Conservation (phyloP, 2,888 invertebrate species). For the Spicauda simplicius region DNA sequence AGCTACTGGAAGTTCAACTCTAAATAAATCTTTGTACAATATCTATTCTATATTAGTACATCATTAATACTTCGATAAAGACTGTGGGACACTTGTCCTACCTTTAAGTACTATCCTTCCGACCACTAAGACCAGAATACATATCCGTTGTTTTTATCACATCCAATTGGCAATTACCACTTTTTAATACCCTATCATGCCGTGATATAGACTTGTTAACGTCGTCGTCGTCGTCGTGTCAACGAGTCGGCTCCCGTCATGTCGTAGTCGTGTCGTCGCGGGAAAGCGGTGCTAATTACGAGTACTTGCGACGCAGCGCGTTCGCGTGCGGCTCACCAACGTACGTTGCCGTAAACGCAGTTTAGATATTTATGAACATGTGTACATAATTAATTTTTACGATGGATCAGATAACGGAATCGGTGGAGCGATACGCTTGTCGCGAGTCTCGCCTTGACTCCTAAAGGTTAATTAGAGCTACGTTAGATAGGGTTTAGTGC, state of each 20-base stretch:
- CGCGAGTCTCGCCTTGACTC: slow-evolving; percentile 61
- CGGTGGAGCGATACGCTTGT: slow-evolving; percentile 77
- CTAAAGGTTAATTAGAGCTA: slow-evolving; percentile 69
- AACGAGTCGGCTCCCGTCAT: neutral
- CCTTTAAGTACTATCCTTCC: too few species aligned
- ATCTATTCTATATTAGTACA: too few species aligned
- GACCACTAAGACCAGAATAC: too few species aligned
- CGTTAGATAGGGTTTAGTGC: slow-evolving; percentile 52
- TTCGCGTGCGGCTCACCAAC: slow-evolving; percentile 64
- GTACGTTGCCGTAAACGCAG: slow-evolving; percentile 77
- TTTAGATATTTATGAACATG: slow-evolving; percentile 83
- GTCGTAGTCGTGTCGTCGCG: slow-evolving; percentile 5
- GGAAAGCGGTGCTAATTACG: slow-evolving; percentile 23
- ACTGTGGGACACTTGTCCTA: too few species aligned
- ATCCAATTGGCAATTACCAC: too few species aligned
- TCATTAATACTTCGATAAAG: too few species aligned
- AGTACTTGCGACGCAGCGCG: slow-evolving; percentile 34
- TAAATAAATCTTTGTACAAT: too few species aligned
- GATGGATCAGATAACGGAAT: slow-evolving; percentile 79
- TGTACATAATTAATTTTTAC: slow-evolving; percentile 84
- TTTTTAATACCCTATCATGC: too few species aligned
- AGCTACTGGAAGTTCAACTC: too few species aligned
- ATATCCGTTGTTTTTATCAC: too few species aligned
- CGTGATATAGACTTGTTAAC: too few species aligned
- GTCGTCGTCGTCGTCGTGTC: too few species aligned